Base-by-base conservation (phyloP, 2,888 invertebrate genomes). In the Ornithoptera priamus region DNA sequence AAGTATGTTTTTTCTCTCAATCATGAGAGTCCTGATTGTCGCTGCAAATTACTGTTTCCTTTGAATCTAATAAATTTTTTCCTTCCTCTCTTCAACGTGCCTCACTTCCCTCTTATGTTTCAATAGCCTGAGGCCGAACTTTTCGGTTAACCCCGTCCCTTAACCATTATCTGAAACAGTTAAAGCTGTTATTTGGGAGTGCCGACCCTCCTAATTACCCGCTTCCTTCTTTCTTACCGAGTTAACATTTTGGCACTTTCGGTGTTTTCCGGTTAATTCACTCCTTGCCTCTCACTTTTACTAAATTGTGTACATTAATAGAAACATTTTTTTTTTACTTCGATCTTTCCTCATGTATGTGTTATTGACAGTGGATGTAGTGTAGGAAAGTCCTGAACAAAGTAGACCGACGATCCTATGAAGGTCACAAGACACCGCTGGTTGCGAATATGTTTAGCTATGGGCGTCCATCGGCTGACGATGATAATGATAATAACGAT, bases 171-270 rank as follows among this genome's bases (percentile, higher is more conserved):
- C 78, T 74, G 76, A 72, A 76, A 77, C 79, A 77, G 81, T 79
- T 80, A 79, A 75, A 80, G 79, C 78, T 77, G 81, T 80, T 80
- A 75, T 72, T 70, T 56, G 62, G 73, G 72, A 74, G 75, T 75
- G 72, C 77, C 76, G 75, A 74, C 76, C 77, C 78, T 76, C 78
- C 79, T 82, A 81, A 82, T 81, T 81, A 82, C 80, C 73, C 72
- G 72, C 75, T 80, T 82, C 81, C 81, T 78, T 71, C 71, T 69
- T 75, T 71, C 71, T 71, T 75, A 73, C 74, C 71, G 73, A 76
- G 77, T 79, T 79, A 77, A 77, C 78, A 77, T 77, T 78, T 74
- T 75, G 74, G 66, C 72, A 66, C 70, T 74, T 72, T 71, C 73
- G 67, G 71, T 71, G 68, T 73, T 73, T 72, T 56, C 69, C 62